These are phyloP conservation scores for Allacma fusca DNA, from an alignment of 2,888 invertebrate genomes.

Conservation along the genomic window DNA sequence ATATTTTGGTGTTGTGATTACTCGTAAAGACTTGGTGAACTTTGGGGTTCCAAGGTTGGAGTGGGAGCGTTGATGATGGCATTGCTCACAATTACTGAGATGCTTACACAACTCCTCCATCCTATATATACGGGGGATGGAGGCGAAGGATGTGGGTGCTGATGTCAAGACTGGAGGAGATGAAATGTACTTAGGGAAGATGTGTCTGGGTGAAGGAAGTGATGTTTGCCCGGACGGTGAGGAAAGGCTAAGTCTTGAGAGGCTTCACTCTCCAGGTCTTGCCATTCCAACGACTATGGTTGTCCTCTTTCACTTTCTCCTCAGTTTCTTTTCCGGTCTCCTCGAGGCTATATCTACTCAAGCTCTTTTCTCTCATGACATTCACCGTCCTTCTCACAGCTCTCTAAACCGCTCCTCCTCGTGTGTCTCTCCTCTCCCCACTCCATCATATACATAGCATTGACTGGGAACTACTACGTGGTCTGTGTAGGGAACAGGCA, in stretches of 20 bases:
- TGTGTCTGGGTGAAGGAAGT: no score
- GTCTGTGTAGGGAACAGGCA: not conserved
- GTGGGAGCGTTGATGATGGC: not conserved
- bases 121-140: not conserved
- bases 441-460: not conserved
- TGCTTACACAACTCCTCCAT: not conserved
- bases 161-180: no score
- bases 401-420: not conserved
- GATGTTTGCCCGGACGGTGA: not conserved
- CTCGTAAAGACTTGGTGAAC: slow-evolving; percentile 10
- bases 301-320: slow-evolving; percentile 20
- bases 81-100: not conserved
- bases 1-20: slow-evolving; percentile 29
- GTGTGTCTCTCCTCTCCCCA: not conserved
- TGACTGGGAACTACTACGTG: no score
- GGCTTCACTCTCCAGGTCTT: slow-evolving; percentile 1
- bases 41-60: slow-evolving; percentile 14
- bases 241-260: not conserved
- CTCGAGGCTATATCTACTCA: slow-evolving; percentile 36
- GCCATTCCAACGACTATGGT: not conserved
- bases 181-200: no score
- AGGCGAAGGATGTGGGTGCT: no score
- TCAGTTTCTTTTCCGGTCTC: slow-evolving; percentile 46
- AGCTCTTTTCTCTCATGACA: slow-evolving; percentile 3
- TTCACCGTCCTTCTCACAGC: not conserved